phyloP scores from a whole-genome alignment of 2,888 invertebrate genomes.

The Theristus sp. region DNA sequence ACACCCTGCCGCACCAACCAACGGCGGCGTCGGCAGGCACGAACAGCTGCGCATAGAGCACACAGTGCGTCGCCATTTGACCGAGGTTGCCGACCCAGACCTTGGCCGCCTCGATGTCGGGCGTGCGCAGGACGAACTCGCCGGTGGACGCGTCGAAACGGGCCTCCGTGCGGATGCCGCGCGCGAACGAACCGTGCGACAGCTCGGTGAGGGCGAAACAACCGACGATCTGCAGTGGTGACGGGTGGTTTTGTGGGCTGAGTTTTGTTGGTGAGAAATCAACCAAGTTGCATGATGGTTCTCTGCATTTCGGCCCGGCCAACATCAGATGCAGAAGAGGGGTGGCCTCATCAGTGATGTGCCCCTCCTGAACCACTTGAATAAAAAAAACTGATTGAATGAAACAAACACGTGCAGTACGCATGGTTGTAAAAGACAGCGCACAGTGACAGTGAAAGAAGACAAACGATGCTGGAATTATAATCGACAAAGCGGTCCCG shows the following conservation, averaged over 20 bases:
- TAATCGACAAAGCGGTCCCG: too few species aligned
- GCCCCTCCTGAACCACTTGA: too few species aligned
- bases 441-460: too few species aligned
- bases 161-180: conserved; percentile 65
- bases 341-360: not conserved
- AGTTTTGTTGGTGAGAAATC: not conserved
- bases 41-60: conserved; percentile 68
- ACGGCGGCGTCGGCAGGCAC: too few species aligned
- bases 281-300: too few species aligned
- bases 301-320: too few species aligned
- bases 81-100: conserved; percentile 68
- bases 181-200: conserved; percentile 72
- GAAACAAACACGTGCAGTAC: too few species aligned
- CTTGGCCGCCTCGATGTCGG: conserved; percentile 57
- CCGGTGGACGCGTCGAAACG: conserved; percentile 52
- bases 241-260: not conserved
- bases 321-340: not conserved
- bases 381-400: too few species aligned
- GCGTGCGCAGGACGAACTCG: conserved; percentile 52
- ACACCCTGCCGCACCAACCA: too few species aligned
- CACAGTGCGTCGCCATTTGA: conserved; percentile 55
- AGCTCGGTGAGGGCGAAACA: conserved; percentile 76
- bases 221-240: conserved; percentile 42
- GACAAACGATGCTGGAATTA: too few species aligned
- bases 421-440: too few species aligned